A percentile compares a stretch with the other conserved stretches of the same genome.
phyloP scores from a whole-genome alignment of 2,113 vertebrate species.

The Notothenia rossii region DNA sequence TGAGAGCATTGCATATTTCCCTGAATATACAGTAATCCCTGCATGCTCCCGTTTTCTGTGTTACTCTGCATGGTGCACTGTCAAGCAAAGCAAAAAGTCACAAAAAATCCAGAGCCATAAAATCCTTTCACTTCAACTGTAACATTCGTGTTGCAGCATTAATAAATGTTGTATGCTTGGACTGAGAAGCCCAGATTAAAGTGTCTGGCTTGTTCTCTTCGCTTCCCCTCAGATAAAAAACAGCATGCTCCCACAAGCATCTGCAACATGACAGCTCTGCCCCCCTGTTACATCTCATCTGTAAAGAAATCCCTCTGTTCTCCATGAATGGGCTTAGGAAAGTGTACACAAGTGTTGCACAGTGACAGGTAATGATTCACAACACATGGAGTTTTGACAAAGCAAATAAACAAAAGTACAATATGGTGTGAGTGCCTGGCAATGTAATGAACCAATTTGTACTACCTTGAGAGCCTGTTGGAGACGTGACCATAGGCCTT shows the following conservation, averaged over 20 bases:
- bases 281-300: slow-evolving; percentile 72
- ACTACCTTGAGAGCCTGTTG: slow-evolving; percentile 50
- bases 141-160: slow-evolving; percentile 67
- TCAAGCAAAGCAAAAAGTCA: slow-evolving; percentile 50
- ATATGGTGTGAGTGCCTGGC: slow-evolving; percentile 24
- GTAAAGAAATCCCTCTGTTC: slow-evolving; percentile 75
- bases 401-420: slow-evolving; percentile 53
- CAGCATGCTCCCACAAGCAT: slow-evolving; percentile 61
- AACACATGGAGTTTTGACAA: slow-evolving; percentile 50
- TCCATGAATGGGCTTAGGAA: slow-evolving; percentile 67
- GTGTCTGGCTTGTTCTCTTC: slow-evolving; percentile 35
- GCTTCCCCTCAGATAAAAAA: slow-evolving; percentile 60
- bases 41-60: slow-evolving; percentile 47
- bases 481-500: slow-evolving; percentile 36
- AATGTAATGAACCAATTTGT: slow-evolving; percentile 47
- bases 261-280: slow-evolving; percentile 69
- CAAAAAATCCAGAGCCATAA: slow-evolving; percentile 62
- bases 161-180: slow-evolving; percentile 70
- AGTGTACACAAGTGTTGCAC: slow-evolving; percentile 67
- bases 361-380: slow-evolving; percentile 75
- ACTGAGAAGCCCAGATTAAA: slow-evolving; percentile 73
- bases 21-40: slow-evolving; percentile 50
- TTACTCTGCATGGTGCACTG: slow-evolving; percentile 32
- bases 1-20: slow-evolving; percentile 51
- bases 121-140: slow-evolving; percentile 74